Evolutionary conservation across 2,888 invertebrate species (phyloP).

Genomic region (Ophioninae sp.): DNA sequence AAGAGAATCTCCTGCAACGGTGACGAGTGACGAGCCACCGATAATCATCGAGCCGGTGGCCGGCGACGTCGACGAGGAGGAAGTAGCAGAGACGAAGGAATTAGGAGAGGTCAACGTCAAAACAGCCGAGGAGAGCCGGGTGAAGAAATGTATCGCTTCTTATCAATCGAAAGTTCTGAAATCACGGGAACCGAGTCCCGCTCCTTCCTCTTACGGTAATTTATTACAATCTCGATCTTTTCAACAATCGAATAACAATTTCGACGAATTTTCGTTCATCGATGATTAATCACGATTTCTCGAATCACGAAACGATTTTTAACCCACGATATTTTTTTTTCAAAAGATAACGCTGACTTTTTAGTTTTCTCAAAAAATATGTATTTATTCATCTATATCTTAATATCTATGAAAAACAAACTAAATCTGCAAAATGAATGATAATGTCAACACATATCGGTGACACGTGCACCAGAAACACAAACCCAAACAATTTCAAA

Average conservation of each 20-base stretch:
- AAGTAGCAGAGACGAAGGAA: constrained; percentile 71
- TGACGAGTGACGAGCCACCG: constrained; percentile 65
- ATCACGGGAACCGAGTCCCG: constrained; percentile 74
- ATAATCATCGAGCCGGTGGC: constrained; percentile 70
- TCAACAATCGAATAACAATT: neutral
- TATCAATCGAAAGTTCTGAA: constrained; percentile 77
- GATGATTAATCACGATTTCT: neutral
- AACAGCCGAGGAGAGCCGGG: constrained; percentile 73
- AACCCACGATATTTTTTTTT: too few relatives aligned
- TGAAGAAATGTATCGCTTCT: constrained; percentile 78
- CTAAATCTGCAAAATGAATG: too few relatives aligned
- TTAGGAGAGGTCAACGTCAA: constrained; percentile 74
- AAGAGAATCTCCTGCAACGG: constrained; percentile 61
- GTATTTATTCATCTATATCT: too few relatives aligned
- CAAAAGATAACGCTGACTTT: too few relatives aligned
- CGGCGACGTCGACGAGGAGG: constrained; percentile 68
- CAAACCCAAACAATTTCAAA: too few relatives aligned
- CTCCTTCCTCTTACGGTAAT: constrained; percentile 73
- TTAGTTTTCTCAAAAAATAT: too few relatives aligned
- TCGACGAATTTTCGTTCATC: neutral
- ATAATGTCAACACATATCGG: too few relatives aligned
- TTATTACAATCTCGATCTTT: constrained; percentile 6
- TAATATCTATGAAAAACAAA: too few relatives aligned
- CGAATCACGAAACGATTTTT: neutral
- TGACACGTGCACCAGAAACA: too few relatives aligned